Evolutionary conservation across 2,113 vertebrate genomes (phyloP).

Genomic region (Oryzias curvinotus): DNA sequence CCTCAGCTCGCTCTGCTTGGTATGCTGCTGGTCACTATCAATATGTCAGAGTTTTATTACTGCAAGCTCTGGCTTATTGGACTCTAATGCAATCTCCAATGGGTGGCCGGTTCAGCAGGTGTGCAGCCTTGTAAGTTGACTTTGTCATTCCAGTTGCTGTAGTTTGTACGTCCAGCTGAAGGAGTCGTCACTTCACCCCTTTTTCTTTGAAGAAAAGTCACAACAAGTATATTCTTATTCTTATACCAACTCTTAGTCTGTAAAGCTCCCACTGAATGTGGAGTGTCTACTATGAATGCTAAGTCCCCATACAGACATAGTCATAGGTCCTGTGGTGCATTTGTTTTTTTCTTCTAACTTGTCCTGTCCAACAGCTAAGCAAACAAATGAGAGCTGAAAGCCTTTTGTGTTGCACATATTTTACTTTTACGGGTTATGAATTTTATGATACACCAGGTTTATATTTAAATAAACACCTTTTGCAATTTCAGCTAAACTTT

Average conservation of each 20-base stretch:
- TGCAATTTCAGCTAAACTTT: too few species aligned
- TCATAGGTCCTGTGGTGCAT: too few species aligned
- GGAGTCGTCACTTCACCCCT: conserved; percentile 26
- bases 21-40: conserved; percentile 42
- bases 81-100: conserved; percentile 33
- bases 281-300: too few species aligned
- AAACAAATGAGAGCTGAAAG: too few species aligned
- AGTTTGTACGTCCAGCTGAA: conserved; percentile 13
- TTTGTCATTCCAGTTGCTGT: conserved; percentile 44
- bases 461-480: too few species aligned
- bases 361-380: too few species aligned
- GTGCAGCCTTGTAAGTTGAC: conserved; percentile 35
- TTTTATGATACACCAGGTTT: too few species aligned
- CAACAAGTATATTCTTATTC: conserved; percentile 15
- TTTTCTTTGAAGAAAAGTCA: neutral
- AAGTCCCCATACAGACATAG: too few species aligned
- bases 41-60: conserved; percentile 37
- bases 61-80: conserved; percentile 30
- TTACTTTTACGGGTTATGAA: too few species aligned
- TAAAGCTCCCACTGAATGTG: neutral
- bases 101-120: conserved; percentile 8
- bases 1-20: conserved; percentile 36
- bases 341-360: too few species aligned
- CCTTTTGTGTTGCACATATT: too few species aligned
- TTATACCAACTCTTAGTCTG: neutral